These are phyloP conservation scores for Bergia sp. DNA, from an alignment of 92 coral and sea anemone species.

Conservation along the genomic window DNA sequence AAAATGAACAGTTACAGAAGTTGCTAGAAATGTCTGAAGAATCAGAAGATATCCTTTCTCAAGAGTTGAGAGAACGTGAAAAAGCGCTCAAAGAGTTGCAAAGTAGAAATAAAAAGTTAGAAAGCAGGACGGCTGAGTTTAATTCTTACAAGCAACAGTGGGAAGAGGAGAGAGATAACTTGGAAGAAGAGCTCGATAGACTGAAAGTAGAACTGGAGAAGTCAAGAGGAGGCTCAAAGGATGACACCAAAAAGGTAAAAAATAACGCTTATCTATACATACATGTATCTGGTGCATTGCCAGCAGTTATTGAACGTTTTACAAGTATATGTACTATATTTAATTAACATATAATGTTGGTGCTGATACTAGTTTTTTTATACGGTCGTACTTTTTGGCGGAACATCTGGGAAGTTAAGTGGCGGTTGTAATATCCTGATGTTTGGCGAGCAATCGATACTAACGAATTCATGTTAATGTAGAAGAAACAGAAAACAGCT, in stretches of 20 bases:
- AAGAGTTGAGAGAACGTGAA: conserved; percentile 66
- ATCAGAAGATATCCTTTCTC: conserved; percentile 80
- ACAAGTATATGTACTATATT: no score
- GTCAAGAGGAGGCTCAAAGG: background rate
- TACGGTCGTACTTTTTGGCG: no score
- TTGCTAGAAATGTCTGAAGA: conserved; percentile 83
- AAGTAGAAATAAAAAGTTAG: conserved; percentile 54
- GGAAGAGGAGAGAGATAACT: conserved; percentile 67
- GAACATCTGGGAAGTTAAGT: no score
- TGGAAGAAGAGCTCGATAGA: conserved; percentile 70
- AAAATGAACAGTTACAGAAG: conserved; percentile 72
- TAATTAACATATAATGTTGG: no score
- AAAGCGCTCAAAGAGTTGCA: conserved; percentile 64
- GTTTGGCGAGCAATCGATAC: no score
- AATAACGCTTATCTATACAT: no score
- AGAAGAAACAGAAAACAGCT: no score
- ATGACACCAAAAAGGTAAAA: conserved; percentile 42
- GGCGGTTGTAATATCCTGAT: no score
- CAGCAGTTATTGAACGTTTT: no score
- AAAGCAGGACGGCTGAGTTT: conserved; percentile 41
- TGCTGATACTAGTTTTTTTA: no score
- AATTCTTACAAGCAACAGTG: conserved; percentile 60
- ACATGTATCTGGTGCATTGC: no score
- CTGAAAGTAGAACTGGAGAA: conserved; percentile 40
- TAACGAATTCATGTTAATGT: no score